Base-by-base conservation (phyloP, 2,113 vertebrate species). In the Solenodon paradoxus region DNA sequence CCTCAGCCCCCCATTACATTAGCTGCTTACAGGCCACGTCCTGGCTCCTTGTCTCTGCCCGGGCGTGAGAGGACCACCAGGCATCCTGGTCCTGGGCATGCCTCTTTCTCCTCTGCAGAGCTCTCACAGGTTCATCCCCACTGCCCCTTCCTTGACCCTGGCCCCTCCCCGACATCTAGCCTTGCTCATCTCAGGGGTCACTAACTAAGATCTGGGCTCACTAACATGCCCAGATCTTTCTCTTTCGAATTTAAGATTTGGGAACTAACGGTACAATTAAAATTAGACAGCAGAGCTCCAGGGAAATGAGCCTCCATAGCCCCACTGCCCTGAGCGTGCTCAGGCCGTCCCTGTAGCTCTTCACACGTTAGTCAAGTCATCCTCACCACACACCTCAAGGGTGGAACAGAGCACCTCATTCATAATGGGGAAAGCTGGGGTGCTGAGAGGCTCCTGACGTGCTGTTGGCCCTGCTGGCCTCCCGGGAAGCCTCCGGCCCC, bases 291-390 rank as follows among this genome's bases (percentile, higher is more conserved):
- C 49, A 71, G 17, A 0, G 28, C 45, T 49, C 49, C 51, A 20
- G 24, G 81, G 53, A 28, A 26, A 20, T 5, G 57, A 71, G 28
- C 28, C 0, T 8, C 3, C 16, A 38, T 5, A 4, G 26, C 42
- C 24, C 28, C 8, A 40, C 3, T 32, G 15, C 13, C 0, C 0
- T 13, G 30, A 5, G 16, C 0, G 24, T 2, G 1, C 5, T 9
- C n/a, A n/a, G n/a, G n/a, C n/a, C n/a, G n/a, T n/a, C n/a, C n/a
- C n/a, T n/a, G n/a, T n/a, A n/a, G n/a, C n/a, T n/a, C n/a, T n/a
- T n/a, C n/a, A n/a, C 19, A 3, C 1, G 0, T 0, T 1, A 0
- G 9, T 7, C 2, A 47, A 6, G 26, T 45, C 45, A 64, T 9
- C 49, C 28, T 38, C 13, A 19, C n/a, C 38, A 3, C 3, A 6